A percentile compares a stretch with the other conserved stretches of the same genome.
These are phyloP conservation scores for Trichacis sp. DNA, from an alignment of 2,888 invertebrate genomes.

Conservation along the genomic window DNA sequence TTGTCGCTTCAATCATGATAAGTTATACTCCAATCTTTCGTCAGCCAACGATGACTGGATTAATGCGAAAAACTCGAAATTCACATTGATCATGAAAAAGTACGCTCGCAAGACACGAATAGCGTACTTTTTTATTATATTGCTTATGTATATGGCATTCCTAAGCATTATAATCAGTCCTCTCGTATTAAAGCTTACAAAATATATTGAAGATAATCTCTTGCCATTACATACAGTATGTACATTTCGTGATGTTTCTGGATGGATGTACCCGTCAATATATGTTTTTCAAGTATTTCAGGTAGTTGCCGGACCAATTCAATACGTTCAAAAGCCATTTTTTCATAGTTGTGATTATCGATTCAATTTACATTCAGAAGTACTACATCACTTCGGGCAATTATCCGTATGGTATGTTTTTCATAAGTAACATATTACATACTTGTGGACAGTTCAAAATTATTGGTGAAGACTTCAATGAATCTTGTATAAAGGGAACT, in stretches of 20 bases:
- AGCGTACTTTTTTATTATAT: constrained; percentile 41
- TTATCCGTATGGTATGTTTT: constrained; percentile 51
- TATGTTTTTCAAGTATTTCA: constrained; percentile 13
- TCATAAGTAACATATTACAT: constrained; percentile 57
- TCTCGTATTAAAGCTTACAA: background rate
- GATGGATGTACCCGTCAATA: constrained; percentile 10
- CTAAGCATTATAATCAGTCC: background rate
- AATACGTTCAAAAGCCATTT: too few relatives aligned
- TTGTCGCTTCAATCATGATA: constrained; percentile 40
- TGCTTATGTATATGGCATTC: constrained; percentile 23
- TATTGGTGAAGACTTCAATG: constrained; percentile 41
- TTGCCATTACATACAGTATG: constrained; percentile 23
- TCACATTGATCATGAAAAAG: constrained; percentile 31
- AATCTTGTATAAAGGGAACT: too few relatives aligned
- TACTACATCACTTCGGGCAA: constrained; percentile 9
- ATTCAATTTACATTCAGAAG: too few relatives aligned
- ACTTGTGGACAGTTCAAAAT: constrained; percentile 60
- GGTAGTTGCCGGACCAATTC: too few relatives aligned
- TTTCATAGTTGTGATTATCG: too few relatives aligned
- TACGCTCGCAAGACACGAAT: constrained; percentile 40
- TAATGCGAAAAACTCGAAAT: constrained; percentile 19
- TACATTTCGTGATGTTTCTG: constrained; percentile 5
- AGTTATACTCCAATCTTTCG: constrained; percentile 34
- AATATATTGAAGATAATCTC: background rate
- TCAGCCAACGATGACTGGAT: constrained; percentile 47